Conservation (phyloP, 2,888 invertebrate species). For the Cylindroiulus punctatus region DNA sequence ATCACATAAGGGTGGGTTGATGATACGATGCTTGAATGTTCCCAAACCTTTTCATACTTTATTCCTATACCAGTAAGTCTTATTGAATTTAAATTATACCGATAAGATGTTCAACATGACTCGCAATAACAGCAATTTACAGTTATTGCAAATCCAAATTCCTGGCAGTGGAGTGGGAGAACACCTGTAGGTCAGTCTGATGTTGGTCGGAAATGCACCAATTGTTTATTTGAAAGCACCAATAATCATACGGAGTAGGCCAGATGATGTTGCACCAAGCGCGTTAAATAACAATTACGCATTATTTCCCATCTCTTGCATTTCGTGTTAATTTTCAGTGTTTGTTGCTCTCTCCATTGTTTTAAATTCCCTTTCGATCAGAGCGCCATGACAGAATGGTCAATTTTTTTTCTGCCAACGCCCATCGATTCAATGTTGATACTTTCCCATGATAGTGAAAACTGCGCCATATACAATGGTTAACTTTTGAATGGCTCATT, state of each 20-base stretch:
- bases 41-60: too few relatives aligned
- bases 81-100: background rate
- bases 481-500: constrained; percentile 1
- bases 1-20: too few relatives aligned
- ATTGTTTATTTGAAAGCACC: background rate
- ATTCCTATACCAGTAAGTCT: too few relatives aligned
- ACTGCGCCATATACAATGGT: background rate
- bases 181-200: background rate
- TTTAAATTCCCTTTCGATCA: constrained; percentile 14
- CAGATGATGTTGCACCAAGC: background rate
- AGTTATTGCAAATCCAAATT: background rate
- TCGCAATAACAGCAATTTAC: background rate
- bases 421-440: constrained; percentile 18
- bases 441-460: constrained; percentile 45
- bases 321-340: background rate
- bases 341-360: background rate
- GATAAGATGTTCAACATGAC: background rate
- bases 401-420: background rate
- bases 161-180: background rate
- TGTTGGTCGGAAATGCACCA: background rate
- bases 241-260: background rate
- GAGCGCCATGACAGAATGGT: background rate
- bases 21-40: too few relatives aligned
- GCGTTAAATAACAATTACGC: background rate
- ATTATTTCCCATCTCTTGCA: background rate